Base-by-base conservation (phyloP, 2,113 vertebrate genomes). In the Cygnus buccinator region DNA sequence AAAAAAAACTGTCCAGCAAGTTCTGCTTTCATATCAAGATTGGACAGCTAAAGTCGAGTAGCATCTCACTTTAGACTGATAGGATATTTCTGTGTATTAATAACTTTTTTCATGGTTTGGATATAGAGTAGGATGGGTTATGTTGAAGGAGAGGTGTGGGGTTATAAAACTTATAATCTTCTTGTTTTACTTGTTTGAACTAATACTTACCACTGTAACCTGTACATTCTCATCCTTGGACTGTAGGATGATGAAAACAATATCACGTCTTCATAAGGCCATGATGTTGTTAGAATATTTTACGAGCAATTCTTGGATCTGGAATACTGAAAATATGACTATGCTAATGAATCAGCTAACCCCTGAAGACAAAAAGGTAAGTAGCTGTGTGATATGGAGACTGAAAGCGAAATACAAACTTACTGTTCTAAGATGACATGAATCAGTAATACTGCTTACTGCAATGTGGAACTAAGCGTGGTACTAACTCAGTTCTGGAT, bases 221-320 rank as follows among this genome's bases (percentile, higher is more conserved):
- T 97, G 37, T 90, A 55, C 28, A 50, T 94, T 62, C 81, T 61
- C 61, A 93, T 94, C 93, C 79, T 96, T 79, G 79, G 71, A 67
- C 95, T 97, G 76, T 93, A 99, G 99, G 98, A 99, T 99, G 99
- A 99, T 99, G 99, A 99, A 99, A 98, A 98, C 99, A 50, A 99
- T 99, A 97, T 99, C 98, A 70, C 99, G 99, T 91, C 99, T 99
- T 94, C 99, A 99, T 97, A 99, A 98, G 97, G 98, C 99, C 97
- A 98, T 99, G 99, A 94, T 99, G 98, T 98, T 99, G 12, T 96
- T 99, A 97, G 99, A 99, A 94, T 99, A 99, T 95, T 99, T 99
- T 95, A 99, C 99, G 96, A 99, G 98, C 97, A 98, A 99, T 97
- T 99, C 99, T 70, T 99, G 99, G 99, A 98, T 98, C 91, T 99